phyloP scores from a whole-genome alignment of 2,888 invertebrate genomes.

The Scrobipalpa costella region DNA sequence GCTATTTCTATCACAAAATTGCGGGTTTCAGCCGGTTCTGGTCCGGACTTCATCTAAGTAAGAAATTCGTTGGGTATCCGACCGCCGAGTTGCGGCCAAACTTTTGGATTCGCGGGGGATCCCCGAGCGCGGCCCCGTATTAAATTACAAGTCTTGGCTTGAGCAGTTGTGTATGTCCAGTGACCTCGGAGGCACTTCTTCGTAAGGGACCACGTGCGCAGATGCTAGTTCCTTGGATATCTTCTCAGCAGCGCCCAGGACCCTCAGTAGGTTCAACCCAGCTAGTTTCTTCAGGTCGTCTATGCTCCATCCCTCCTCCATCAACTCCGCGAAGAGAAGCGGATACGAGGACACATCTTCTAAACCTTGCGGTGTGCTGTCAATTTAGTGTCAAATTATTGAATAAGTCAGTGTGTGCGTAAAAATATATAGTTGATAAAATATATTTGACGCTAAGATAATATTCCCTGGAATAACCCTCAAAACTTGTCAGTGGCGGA shows the following conservation, averaged over 20 bases:
- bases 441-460: too few relatives aligned
- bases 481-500: too few relatives aligned
- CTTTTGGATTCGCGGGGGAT: slow-evolving; percentile 14
- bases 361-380: slow-evolving; percentile 89
- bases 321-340: slow-evolving; percentile 87
- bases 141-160: slow-evolving; percentile 78
- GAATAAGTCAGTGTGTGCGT: neutral
- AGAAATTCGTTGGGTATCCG: slow-evolving; percentile 30
- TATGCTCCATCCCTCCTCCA: slow-evolving; percentile 89
- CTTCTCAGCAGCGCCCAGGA: slow-evolving; percentile 85
- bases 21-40: slow-evolving; percentile 7
- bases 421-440: too few relatives aligned
- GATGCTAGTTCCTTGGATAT: slow-evolving; percentile 86
- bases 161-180: slow-evolving; percentile 84
- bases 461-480: too few relatives aligned
- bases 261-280: slow-evolving; percentile 88
- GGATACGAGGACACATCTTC: slow-evolving; percentile 91
- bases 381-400: slow-evolving; percentile 22
- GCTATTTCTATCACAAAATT: neutral
- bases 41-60: slow-evolving; percentile 30
- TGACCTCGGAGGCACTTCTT: slow-evolving; percentile 83
- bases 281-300: slow-evolving; percentile 89
- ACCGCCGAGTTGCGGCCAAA: slow-evolving; percentile 16
- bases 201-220: slow-evolving; percentile 87
- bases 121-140: slow-evolving; percentile 6